Evolutionary conservation across 2,888 invertebrate genomes (phyloP).

Genomic region (Dexiosoma caninum): DNA sequence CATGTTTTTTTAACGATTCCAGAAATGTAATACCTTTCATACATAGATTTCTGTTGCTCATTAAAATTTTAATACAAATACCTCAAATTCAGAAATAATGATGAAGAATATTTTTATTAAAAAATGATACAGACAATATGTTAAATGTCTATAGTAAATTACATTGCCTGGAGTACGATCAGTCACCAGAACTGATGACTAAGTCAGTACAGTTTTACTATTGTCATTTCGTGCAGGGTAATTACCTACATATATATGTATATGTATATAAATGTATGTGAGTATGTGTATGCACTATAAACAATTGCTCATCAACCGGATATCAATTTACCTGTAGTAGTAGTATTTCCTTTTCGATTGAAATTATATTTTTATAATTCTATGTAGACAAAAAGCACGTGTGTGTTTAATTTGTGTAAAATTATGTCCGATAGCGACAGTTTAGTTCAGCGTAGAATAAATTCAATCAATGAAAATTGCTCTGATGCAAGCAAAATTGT

Average conservation of each 20-base stretch:
- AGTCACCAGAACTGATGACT: too few relatives aligned
- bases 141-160: too few relatives aligned
- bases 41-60: too few relatives aligned
- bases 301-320: slow-evolving; percentile 36
- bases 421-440: neutral
- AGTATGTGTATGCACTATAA: neutral
- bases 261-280: neutral
- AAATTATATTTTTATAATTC: slow-evolving; percentile 21
- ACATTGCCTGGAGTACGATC: too few relatives aligned
- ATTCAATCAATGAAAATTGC: slow-evolving; percentile 56
- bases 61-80: too few relatives aligned
- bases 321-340: slow-evolving; percentile 56
- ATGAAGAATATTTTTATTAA: too few relatives aligned
- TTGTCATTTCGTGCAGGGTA: too few relatives aligned
- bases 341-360: slow-evolving; percentile 36
- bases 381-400: neutral
- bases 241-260: neutral
- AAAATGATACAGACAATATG: too few relatives aligned
- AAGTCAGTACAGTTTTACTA: too few relatives aligned
- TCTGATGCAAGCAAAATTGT: slow-evolving; percentile 39
- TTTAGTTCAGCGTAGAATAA: slow-evolving; percentile 31
- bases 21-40: too few relatives aligned
- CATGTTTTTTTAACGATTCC: too few relatives aligned
- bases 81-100: too few relatives aligned
- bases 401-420: neutral